Base-by-base conservation (phyloP, 1,140 invertebrate species). In the Eubasilissa regina region DNA sequence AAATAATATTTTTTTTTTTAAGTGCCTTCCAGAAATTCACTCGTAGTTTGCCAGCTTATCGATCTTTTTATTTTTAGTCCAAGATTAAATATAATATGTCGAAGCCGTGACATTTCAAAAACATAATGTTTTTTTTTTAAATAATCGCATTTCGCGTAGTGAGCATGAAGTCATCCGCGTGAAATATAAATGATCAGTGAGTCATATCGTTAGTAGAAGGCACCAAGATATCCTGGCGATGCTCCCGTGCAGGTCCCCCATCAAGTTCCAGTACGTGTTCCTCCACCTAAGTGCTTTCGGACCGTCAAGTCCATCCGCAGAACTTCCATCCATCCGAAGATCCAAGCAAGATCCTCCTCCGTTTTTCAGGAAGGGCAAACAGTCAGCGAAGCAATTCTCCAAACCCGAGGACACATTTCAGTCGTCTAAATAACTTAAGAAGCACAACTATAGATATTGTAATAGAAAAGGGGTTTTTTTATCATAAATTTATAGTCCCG, bases 401-500 rank as follows among this genome's bases (percentile, higher is more conserved):
- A 44, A 21, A 60, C 35, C 10, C 62, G 48, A 12, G 15, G 60
- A 60, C 7, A 11, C 43, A 44, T 43, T 25, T 17, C 25, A 35
- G 13, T n/a, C 44, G 11, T 3, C 68, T 10, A 47, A 72, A 48
- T 15, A 17, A n/a, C 68, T 11, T 17, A 35, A 35, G 84, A 86
- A 86, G 44, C 90, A 91, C 84, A 84, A 87, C 83, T 92, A 92
- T 88, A 84, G 84, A 75, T 84, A 89, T 79, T 92, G 91, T 85
- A 88, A 90, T 70, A 92, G 92, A 83, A n/a, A n/a, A n/a, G n/a
- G n/a, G n/a, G n/a, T n/a, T n/a, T n/a, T n/a, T n/a, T n/a, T n/a
- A n/a, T n/a, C n/a, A n/a, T n/a, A 89, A 87, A 56, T 93, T 92
- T 86, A 89, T 79, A 92, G 89, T 83, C 89, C 90, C n/a, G n/a